Evolutionary conservation across 2,888 invertebrate genomes (phyloP), one percentile per base, ranked within the genome.

Genomic region (Agelastica alni): DNA sequence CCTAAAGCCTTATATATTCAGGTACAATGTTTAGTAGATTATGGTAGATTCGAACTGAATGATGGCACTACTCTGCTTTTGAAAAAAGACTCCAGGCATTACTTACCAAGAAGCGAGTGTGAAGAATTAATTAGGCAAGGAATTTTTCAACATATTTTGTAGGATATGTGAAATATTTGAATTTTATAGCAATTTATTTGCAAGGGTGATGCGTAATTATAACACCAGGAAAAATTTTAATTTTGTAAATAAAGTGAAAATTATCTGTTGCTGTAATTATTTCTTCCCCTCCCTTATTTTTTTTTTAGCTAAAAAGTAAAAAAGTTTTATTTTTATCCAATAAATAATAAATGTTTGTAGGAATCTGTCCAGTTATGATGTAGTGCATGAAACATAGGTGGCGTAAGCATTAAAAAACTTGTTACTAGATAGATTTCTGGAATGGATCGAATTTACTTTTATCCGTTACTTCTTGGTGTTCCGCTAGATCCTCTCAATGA

Each of bases 1-100:
- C 97, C 97, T 0, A 97, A 96, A 74, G 87, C 91, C 0, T 80
- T 96, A 7, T 95, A 88, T 71, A 87, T 96, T 58, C 94, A 97
- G 83, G 97, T 97, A 46, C 81, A 92, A 10, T 96, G 96, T 73
- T 71, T 94, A 37, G 80, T 85, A 37, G 94, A 98, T 75, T 95
- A 95, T 77, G 98, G 98, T 0, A 94, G 92, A 73, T 86, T 94
- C 66, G 97, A 97, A 76, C 81, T 96, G 6, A 93, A 93, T 66
- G 93, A 94, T 78, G 98, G 97, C n/a, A 91, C 91, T 70, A 84
- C 91, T 3, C 84, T 98, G 14, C 81, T 89, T 61, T 79, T 98
- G 13, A 94, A 91, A 75, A 93, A 92, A 75, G 91, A 96, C 71
- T 93, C 92, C 61, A 87, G 93, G 76, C 95, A 96, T 77, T 90